phyloP scores from a whole-genome alignment of 2,888 invertebrate species.

The Heliconius charithonia region DNA sequence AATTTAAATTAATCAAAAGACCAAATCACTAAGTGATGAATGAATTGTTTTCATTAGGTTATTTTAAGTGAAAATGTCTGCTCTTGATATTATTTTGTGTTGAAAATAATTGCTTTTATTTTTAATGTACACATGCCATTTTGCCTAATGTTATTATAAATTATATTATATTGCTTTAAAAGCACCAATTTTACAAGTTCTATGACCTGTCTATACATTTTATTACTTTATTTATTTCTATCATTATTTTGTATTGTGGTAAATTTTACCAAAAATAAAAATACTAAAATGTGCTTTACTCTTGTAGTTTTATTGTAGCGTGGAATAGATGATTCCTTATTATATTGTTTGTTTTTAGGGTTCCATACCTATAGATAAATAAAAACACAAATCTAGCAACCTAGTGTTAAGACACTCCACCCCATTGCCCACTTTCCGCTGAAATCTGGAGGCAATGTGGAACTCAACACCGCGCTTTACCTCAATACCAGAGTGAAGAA shows the following conservation, averaged over 20 bases:
- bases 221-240: slow-evolving; percentile 84
- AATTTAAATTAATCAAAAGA: slow-evolving; percentile 59
- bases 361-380: background rate
- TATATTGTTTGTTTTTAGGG: background rate
- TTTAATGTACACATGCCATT: slow-evolving; percentile 83
- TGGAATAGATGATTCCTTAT: background rate
- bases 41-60: slow-evolving; percentile 66
- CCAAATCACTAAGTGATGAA: slow-evolving; percentile 82
- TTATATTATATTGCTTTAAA: slow-evolving; percentile 84
- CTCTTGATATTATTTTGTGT: slow-evolving; percentile 82
- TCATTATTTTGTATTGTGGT: slow-evolving; percentile 84
- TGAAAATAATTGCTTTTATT: slow-evolving; percentile 81
- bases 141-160: slow-evolving; percentile 84
- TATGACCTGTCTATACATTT: slow-evolving; percentile 84
- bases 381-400: background rate
- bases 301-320: slow-evolving; percentile 60
- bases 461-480: too few species aligned
- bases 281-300: slow-evolving; percentile 83
- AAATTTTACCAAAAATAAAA: slow-evolving; percentile 84
- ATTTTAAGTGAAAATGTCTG: slow-evolving; percentile 63
- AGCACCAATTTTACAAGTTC: slow-evolving; percentile 84
- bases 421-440: too few species aligned
- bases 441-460: too few species aligned
- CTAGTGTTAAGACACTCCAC: too few species aligned
- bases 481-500: too few species aligned